A percentile compares a stretch with the other conserved stretches of the same genome.
Evolutionary conservation across 2,888 invertebrate species (phyloP).

Genomic region (Blastobasis lacticolella): DNA sequence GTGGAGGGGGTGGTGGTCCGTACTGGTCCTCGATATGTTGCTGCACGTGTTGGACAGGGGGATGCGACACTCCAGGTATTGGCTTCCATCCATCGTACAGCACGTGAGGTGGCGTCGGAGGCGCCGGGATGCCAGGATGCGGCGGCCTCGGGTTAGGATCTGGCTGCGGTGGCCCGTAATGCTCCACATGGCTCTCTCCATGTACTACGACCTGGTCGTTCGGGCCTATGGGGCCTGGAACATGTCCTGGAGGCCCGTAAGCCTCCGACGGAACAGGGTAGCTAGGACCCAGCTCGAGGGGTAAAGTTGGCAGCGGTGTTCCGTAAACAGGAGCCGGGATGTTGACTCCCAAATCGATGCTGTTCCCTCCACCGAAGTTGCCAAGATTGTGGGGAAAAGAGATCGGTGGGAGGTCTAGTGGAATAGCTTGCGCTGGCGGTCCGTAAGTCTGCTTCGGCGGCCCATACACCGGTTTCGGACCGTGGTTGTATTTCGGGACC

Average conservation of each 20-base stretch:
- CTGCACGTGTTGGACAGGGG: slow-evolving; percentile 41
- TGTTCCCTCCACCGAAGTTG: slow-evolving; percentile 22
- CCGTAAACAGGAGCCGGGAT: slow-evolving; percentile 62
- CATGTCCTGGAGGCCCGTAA: slow-evolving; percentile 65
- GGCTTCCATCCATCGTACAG: slow-evolving; percentile 92
- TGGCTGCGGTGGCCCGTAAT: slow-evolving; percentile 76
- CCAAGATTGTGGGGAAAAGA: slow-evolving; percentile 15
- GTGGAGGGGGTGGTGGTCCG: slow-evolving; percentile 42
- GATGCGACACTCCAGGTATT: slow-evolving; percentile 78
- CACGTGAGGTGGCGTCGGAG: slow-evolving; percentile 83
- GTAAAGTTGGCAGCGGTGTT: slow-evolving; percentile 44
- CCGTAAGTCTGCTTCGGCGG: slow-evolving; percentile 43
- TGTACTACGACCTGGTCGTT: slow-evolving; percentile 54
- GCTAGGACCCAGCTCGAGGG: slow-evolving; percentile 52
- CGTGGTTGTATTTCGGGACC: slow-evolving; percentile 47
- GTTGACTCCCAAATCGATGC: slow-evolving; percentile 40
- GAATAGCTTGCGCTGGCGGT: slow-evolving; percentile 28
- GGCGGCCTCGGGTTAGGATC: slow-evolving; percentile 76
- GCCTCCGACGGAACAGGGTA: slow-evolving; percentile 57
- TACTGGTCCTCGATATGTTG: slow-evolving; percentile 39
- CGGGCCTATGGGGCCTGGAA: slow-evolving; percentile 48
- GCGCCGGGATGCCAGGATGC: slow-evolving; percentile 81
- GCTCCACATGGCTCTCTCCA: slow-evolving; percentile 43
- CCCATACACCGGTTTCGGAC: slow-evolving; percentile 58
- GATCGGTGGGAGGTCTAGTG: slow-evolving; percentile 26